Evolutionary conservation across 2,888 invertebrate species (phyloP).

Genomic region (Xylophagus ater): DNA sequence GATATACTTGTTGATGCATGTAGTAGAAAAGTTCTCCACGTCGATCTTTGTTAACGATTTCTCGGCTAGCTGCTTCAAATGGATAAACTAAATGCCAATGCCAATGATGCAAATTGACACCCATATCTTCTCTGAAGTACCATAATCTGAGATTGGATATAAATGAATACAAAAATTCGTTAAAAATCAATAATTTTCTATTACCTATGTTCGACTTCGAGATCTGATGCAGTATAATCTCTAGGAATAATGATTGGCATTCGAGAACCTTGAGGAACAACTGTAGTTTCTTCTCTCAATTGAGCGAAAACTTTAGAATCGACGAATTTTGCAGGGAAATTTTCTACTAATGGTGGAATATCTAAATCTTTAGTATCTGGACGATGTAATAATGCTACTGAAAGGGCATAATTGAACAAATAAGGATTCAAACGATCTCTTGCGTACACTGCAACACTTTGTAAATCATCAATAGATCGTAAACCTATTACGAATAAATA

Average conservation of each 20-base stretch:
- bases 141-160: constrained; percentile 61
- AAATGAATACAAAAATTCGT: no score
- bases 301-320: constrained; percentile 47
- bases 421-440: constrained; percentile 67
- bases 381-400: constrained; percentile 67
- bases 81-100: constrained; percentile 56
- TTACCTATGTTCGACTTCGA: constrained; percentile 62
- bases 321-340: constrained; percentile 55
- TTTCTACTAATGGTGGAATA: constrained; percentile 51
- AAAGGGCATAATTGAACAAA: constrained; percentile 66
- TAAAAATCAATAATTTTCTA: constrained; percentile 41
- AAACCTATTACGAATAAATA: constrained; percentile 44
- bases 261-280: constrained; percentile 51
- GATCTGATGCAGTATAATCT: constrained; percentile 65
- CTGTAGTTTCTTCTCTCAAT: constrained; percentile 46
- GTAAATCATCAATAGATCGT: constrained; percentile 53
- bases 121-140: constrained; percentile 47
- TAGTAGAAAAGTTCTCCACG: no score
- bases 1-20: constrained; percentile 76
- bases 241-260: constrained; percentile 48
- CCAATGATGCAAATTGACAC: constrained; percentile 45
- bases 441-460: constrained; percentile 57
- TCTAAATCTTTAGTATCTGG: constrained; percentile 45
- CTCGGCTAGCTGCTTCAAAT: no score
- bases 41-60: constrained; percentile 54